Percentiles rank a stretch among this genome's conserved stretches.
phyloP scores from a whole-genome alignment of 2,888 invertebrate genomes.

The Ctena decussata region DNA sequence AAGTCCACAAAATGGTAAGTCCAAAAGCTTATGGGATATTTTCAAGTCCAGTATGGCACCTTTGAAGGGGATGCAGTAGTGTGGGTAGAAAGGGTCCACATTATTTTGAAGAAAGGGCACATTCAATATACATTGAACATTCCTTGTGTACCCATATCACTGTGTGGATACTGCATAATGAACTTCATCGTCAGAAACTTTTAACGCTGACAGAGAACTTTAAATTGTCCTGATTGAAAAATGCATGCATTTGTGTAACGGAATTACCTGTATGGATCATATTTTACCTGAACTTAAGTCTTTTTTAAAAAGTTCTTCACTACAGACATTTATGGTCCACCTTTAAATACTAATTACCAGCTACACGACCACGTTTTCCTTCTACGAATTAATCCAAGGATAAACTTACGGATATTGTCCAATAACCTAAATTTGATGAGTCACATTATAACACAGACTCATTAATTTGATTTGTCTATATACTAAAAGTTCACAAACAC shows the following conservation, averaged over 20 bases:
- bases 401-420: background rate
- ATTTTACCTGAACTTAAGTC: background rate
- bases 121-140: background rate
- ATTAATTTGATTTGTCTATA: background rate
- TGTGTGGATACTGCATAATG: no score
- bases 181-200: background rate
- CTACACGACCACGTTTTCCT: background rate
- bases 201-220: background rate
- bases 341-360: background rate
- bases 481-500: conserved; percentile 1
- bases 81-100: background rate
- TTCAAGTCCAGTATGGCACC: background rate
- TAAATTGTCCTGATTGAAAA: background rate
- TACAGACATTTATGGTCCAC: background rate
- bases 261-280: background rate
- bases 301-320: background rate
- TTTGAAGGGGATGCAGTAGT: background rate
- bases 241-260: background rate
- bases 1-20: conserved; percentile 5
- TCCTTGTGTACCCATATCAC: background rate
- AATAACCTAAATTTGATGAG: background rate
- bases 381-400: background rate
- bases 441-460: background rate
- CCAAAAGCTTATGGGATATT: background rate
- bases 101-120: background rate